Conservation (phyloP, 2,113 vertebrate species). For the Lamprotornis superbus region DNA sequence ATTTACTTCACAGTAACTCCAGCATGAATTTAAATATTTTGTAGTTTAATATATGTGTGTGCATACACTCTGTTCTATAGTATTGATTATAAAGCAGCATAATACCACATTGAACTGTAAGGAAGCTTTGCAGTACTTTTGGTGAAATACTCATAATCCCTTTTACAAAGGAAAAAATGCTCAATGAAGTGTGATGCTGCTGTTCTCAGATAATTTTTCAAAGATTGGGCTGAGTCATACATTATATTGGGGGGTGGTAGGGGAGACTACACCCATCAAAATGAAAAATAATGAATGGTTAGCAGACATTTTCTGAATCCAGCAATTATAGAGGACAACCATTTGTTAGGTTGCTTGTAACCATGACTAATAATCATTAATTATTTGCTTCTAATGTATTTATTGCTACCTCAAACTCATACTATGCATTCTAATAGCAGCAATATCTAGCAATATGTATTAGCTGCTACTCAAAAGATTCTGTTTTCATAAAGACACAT, state of each 20-base stretch:
- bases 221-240: neutral
- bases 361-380: neutral
- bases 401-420: neutral
- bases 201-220: neutral
- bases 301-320: neutral
- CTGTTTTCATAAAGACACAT: neutral
- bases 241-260: rapidly evolving
- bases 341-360: neutral
- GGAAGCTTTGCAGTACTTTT: neutral
- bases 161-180: neutral
- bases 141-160: neutral
- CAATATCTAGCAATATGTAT: neutral
- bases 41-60: neutral
- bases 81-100: neutral
- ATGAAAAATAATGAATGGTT: neutral
- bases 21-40: slow-evolving; percentile 10
- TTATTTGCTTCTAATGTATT: neutral
- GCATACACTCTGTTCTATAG: neutral
- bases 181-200: neutral
- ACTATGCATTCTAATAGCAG: neutral
- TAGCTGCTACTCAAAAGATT: neutral
- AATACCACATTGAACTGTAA: neutral
- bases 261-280: neutral
- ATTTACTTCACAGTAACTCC: neutral
- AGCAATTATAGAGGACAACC: neutral